Base-by-base conservation (phyloP, 2,797 vertebrate species). In the Enteromius fasciolatus region DNA sequence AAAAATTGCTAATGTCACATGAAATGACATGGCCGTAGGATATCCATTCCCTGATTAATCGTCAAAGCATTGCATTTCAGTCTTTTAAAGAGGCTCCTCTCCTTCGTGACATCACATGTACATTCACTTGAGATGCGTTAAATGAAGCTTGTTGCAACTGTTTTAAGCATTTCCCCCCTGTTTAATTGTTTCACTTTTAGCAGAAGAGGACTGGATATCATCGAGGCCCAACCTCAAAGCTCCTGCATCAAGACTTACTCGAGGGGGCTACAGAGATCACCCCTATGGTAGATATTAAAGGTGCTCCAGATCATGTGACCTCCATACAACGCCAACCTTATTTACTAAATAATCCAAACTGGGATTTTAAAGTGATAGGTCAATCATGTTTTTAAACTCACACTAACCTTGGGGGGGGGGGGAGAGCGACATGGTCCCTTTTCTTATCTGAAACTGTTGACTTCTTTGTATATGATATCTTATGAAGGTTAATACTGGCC, bases 281-380 rank as follows among this genome's bases (percentile, higher is more conserved):
- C 98, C 98, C 90, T 99, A 99, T 95, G 97, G 97, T 97, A 98
- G 98, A 99, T 99, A 99, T 96, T 99, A 96, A 99, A 98, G 97
- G 96, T 96, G 96, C 93, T 95, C 90, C 92, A 94, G 92, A 94
- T 91, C 95, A 91, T 63, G 91, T 95, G 93, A 95, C 92, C 94
- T 96, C 92, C 92, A 91, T 94, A 93, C 94, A 83, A 94, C 95
- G 95, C 94, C 94, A 94, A 92, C 88, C 86, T 95, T 94, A 92
- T 93, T 91, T 90, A 93, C 92, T 93, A 95, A 90, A 94, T 93
- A 93, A 86, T 85, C 52, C 80, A 80, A 93, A 93, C 93, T 93
- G 92, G 92, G 94, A 95, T 93, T 95, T 93, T 91, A 95, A 96
- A 95, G 94, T 96, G 95, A 96, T 95, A 94, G 94, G 94, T 92